Evolutionary conservation across 2,888 invertebrate genomes (phyloP).

Genomic region (Pyrgus malvae): DNA sequence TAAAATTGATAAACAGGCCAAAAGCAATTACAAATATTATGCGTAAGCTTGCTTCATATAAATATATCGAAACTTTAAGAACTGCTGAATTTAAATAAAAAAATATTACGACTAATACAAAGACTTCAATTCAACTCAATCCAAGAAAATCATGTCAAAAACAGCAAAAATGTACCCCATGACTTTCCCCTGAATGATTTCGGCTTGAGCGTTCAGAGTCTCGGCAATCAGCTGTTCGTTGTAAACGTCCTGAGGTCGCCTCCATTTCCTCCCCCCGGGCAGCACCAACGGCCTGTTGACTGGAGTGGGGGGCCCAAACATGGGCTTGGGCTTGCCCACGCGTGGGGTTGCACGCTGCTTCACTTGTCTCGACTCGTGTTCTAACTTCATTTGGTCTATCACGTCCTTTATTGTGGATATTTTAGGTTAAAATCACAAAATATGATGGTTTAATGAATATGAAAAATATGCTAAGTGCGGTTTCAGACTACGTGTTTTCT

Average conservation of each 20-base stretch:
- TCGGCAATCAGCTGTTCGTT: slow-evolving; percentile 94
- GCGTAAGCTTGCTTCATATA: too few relatives aligned
- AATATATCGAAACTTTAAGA: too few relatives aligned
- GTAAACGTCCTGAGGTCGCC: slow-evolving; percentile 92
- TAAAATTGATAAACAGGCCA: too few relatives aligned
- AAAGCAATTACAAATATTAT: too few relatives aligned
- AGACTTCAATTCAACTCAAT: neutral
- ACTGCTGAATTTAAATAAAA: too few relatives aligned
- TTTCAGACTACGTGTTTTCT: too few relatives aligned
- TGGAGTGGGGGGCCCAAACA: slow-evolving; percentile 83
- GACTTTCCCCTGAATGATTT: slow-evolving; percentile 91
- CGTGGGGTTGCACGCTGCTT: slow-evolving; percentile 76
- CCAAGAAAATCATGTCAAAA: neutral
- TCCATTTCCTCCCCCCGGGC: slow-evolving; percentile 90
- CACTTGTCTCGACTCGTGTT: slow-evolving; percentile 66
- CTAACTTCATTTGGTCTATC: slow-evolving; percentile 68
- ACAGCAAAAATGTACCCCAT: slow-evolving; percentile 85
- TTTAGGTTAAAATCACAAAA: too few relatives aligned
- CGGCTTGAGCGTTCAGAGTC: slow-evolving; percentile 91
- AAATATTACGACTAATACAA: too few relatives aligned
- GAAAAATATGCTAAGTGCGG: too few relatives aligned
- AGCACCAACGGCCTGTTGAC: slow-evolving; percentile 87
- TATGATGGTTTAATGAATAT: too few relatives aligned
- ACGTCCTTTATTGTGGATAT: slow-evolving; percentile 44
- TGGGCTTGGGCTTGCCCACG: slow-evolving; percentile 60